Base-by-base conservation (phyloP, 2,113 vertebrate genomes). In the Periophthalmus modestus region DNA sequence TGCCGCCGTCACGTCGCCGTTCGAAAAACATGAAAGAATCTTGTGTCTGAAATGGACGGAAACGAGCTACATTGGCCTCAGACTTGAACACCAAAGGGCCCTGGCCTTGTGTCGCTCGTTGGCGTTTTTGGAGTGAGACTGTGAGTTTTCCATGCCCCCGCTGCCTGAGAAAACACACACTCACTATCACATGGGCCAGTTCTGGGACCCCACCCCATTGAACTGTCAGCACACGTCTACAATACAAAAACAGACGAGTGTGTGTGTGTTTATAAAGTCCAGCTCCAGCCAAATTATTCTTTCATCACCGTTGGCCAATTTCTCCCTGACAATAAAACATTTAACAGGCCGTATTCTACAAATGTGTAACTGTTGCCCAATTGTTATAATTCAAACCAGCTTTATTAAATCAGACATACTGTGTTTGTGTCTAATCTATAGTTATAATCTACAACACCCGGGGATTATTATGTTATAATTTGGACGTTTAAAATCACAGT, bases 231-330 rank as follows among this genome's bases (percentile, higher is more conserved):
- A 88, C 75, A 81, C 69, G 10, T 46, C 58, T 33, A 34, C 57
- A 47, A 0, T 6, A 61, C 75, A 66, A 59, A 83, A 65, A 82
- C 80, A 81, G 85, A 82, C 81, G 83, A 81, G 66, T 89, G 76
- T 9, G 55, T 24, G 55, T 19, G 54, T 57, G 55, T 12, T 28
- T 72, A 47, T 72, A 54, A 77, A 74, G 55, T 66, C 71, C 75
- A 86, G 75, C 85, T 59, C 78, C 71, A 12, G 63, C 79, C 19
- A 46, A 80, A 87, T 85, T 82, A 52, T 83, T 87, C 80, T 67
- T 73, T 55, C 71, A 71, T 80, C 68, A 63, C 58, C 68, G 61
- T 68, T 69, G 78, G 80, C 76, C 83, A 81, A 82, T 82, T 80
- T 78, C 78, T 87, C 71, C 74, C 15, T 28, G 5, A 54, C 19